These are phyloP conservation scores for Nebria ingens DNA, from an alignment of 1,140 invertebrate genomes.

Conservation along the genomic window DNA sequence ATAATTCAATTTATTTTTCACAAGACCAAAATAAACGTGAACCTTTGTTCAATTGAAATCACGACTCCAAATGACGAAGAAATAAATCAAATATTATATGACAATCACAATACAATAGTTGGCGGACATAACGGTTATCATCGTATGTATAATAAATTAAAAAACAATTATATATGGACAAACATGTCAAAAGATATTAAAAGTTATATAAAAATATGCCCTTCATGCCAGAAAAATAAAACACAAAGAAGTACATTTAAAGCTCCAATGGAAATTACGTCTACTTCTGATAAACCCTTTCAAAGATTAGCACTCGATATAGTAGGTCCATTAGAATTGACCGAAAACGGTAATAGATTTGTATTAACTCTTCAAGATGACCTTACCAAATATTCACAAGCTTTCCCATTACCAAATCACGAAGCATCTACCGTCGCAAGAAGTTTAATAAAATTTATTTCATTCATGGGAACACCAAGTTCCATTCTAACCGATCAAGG, in stretches of 20 bases:
- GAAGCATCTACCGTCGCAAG: constrained; percentile 22
- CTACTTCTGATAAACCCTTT: constrained; percentile 21
- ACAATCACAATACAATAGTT: constrained; percentile 26
- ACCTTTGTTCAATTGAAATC: constrained; percentile 1
- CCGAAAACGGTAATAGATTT: constrained; percentile 20
- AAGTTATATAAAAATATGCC: constrained; percentile 25
- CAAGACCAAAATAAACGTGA: constrained; percentile 15
- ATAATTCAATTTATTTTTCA: constrained; percentile 15
- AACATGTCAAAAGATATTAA: constrained; percentile 30
- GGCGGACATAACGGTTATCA: constrained; percentile 27
- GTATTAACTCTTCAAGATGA: constrained; percentile 30
- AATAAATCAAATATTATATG: constrained; percentile 28
- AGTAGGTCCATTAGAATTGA: constrained; percentile 26
- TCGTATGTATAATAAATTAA: constrained; percentile 28
- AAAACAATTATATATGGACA: constrained; percentile 30
- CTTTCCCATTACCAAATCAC: constrained; percentile 20
- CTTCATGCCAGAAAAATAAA: constrained; percentile 27
- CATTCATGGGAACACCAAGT: constrained; percentile 23
- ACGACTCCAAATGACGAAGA: too few species aligned
- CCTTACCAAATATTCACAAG: constrained; percentile 25
- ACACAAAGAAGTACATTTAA: constrained; percentile 17
- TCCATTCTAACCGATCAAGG: constrained; percentile 28
- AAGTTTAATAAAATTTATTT: constrained; percentile 25
- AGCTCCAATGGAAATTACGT: constrained; percentile 28
- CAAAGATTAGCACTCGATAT: constrained; percentile 24